A percentile compares a stretch with the other conserved stretches of the same genome.
phyloP scores from a whole-genome alignment of 2,113 vertebrate species.

The Pycnonotus jocosus region DNA sequence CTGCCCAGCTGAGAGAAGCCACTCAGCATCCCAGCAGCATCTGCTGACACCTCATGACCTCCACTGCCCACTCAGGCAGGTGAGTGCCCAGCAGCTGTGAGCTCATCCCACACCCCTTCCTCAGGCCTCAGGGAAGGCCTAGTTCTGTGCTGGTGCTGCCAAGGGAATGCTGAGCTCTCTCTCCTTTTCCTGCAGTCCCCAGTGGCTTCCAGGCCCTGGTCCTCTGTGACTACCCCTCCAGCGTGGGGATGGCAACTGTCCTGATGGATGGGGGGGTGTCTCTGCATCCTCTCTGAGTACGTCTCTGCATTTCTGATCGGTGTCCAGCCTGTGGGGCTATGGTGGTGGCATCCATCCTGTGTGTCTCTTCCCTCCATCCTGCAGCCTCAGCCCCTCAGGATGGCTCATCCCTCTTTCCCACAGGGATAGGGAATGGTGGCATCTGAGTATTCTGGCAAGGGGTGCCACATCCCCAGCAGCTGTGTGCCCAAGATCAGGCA shows the following conservation, averaged over 20 bases:
- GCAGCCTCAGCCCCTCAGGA: background rate
- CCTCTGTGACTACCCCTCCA: constrained; percentile 74
- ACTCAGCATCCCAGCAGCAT: background rate
- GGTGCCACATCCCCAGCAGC: constrained; percentile 74
- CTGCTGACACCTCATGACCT: fast-evolving
- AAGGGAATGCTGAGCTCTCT: background rate
- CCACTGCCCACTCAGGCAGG: background rate
- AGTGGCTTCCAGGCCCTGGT: constrained; percentile 65
- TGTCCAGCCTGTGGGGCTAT: fast-evolving
- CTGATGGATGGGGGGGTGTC: constrained; percentile 77
- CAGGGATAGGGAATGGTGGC: constrained; percentile 78
- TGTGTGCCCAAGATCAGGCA: constrained; percentile 79
- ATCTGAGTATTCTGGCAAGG: constrained; percentile 67
- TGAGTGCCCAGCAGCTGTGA: background rate
- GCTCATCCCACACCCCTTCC: too few relatives aligned
- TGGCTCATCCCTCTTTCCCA: background rate
- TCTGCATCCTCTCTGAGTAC: constrained; percentile 79
- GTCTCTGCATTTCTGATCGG: background rate
- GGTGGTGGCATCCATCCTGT: too few relatives aligned
- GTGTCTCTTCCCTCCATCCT: too few relatives aligned
- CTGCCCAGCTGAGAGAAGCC: constrained; percentile 49
- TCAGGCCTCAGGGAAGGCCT: too few relatives aligned
- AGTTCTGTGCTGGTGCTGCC: fast-evolving
- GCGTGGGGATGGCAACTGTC: background rate
- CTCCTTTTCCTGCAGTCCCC: constrained; percentile 28